A percentile compares a stretch with the other conserved stretches of the same genome.
These are phyloP conservation scores for Danio albolineatus DNA, from an alignment of 2,797 vertebrate genomes.

Conservation along the genomic window DNA sequence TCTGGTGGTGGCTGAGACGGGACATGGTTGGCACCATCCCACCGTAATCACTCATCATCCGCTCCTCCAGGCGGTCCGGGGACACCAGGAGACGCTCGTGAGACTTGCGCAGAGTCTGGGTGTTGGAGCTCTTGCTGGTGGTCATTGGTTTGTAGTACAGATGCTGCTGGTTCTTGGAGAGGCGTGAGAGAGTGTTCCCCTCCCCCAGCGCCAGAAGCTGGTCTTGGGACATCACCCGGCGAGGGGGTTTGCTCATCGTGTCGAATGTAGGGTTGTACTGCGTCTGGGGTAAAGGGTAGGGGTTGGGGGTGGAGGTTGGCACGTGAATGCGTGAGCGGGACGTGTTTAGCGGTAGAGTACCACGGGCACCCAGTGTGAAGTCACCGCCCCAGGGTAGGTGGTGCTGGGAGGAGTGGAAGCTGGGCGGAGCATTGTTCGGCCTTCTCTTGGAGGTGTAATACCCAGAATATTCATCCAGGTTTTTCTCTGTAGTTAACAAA, in stretches of 20 bases:
- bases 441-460: conserved; percentile 74
- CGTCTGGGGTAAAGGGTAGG: conserved; percentile 75
- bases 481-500: conserved; percentile 79
- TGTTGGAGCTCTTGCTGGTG: conserved; percentile 72
- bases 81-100: conserved; percentile 82
- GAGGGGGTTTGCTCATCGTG: conserved; percentile 77
- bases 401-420: conserved; percentile 81
- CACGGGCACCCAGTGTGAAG: conserved; percentile 76
- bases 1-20: conserved; percentile 81
- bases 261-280: conserved; percentile 76
- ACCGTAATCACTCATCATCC: conserved; percentile 66
- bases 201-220: conserved; percentile 82
- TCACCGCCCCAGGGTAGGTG: conserved; percentile 78
- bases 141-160: conserved; percentile 82
- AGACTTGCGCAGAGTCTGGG: conserved; percentile 79
- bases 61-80: conserved; percentile 77
- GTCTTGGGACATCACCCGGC: conserved; percentile 91
- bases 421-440: conserved; percentile 69
- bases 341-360: conserved; percentile 84
- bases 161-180: conserved; percentile 83
- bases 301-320: conserved; percentile 78
- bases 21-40: conserved; percentile 76
- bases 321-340: conserved; percentile 77
- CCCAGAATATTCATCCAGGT: conserved; percentile 85
- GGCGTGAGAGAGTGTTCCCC: conserved; percentile 78